Base-by-base conservation (phyloP, 2,888 invertebrate genomes). In the Phlogophora meticulosa region DNA sequence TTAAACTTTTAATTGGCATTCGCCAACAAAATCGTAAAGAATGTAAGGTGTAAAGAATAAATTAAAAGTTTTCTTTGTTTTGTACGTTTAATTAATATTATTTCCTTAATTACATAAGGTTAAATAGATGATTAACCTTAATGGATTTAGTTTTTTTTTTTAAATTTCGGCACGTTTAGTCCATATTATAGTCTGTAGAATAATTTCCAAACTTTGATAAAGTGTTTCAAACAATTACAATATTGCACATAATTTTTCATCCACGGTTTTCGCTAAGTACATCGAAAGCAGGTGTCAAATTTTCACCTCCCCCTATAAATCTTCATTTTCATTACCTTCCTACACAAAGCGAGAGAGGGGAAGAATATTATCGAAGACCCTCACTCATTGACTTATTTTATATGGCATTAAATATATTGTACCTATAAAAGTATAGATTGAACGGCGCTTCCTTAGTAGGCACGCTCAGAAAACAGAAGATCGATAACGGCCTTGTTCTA, bases 321-420 rank as follows among this genome's bases (percentile, higher is more conserved):
- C 81, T 84, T 80, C 81, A 84, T 82, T 85, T 83, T 82, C 78
- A 81, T 82, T 83, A 76, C 70, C 48, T 55, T 43, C 60, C 63
- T 63, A 74, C 72, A 76, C 75, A 70, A 74, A 76, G 78, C 69
- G 63, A 73, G 69, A 68, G 75, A 75, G 73, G 76, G 75, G 68
- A 42, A 66, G 61, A 72, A 80, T 80, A 82, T 82, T 82, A 78
- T 78, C 65, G 72, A 71, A 75, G 76, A 80, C 76, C 68, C 79
- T 72, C 68, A 74, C 72, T 76, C 71, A 80, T 82, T 80, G 76
- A 76, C 81, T 81, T 84, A 72, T 76, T 80, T 85, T 79, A 71
- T 80, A 72, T 24, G 66, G 52, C 62, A 68, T 80, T 80, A 67
- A 70, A 80, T 59, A 69, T 76, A 51, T 66, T 67, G 43, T 78